Percentiles rank a stretch among this genome's conserved stretches.
These are phyloP conservation scores for Salvelinus fontinalis DNA, from an alignment of 2,113 vertebrate genomes.

Conservation along the genomic window DNA sequence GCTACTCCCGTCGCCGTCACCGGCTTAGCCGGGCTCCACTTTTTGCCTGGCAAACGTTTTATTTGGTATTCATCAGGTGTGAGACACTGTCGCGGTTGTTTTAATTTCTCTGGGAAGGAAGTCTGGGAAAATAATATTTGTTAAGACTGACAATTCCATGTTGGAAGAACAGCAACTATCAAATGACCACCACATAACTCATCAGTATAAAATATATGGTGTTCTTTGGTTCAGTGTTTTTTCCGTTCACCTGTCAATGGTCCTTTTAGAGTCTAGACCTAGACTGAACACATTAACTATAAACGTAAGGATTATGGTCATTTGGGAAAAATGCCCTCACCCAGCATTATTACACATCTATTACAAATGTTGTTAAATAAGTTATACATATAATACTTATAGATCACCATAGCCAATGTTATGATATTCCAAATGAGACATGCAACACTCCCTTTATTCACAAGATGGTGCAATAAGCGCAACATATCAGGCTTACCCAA, in stretches of 20 bases:
- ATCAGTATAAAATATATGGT: slow-evolving; percentile 31
- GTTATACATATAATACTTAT: not conserved
- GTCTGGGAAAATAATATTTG: slow-evolving; percentile 57
- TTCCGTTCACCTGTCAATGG: not conserved
- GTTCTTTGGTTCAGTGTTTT: not conserved
- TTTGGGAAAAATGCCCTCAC: slow-evolving; percentile 6
- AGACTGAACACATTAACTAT: not conserved
- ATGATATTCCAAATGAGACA: slow-evolving; percentile 6
- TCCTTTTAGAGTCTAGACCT: not conserved
- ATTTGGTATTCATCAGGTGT: slow-evolving; percentile 63
- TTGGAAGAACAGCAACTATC: slow-evolving; percentile 42
- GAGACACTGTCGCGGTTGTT: slow-evolving; percentile 55
- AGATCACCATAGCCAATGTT: not conserved
- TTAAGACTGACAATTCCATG: slow-evolving; percentile 50
- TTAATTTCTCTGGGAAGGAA: slow-evolving; percentile 44
- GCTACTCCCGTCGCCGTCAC: slow-evolving; percentile 30
- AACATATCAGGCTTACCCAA: slow-evolving; percentile 38
- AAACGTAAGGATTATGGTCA: slow-evolving; percentile 19
- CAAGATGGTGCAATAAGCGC: slow-evolving; percentile 75
- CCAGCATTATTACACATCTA: not conserved
- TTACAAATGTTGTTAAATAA: too few relatives aligned
- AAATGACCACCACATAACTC: slow-evolving; percentile 51
- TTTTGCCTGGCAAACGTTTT: slow-evolving; percentile 48
- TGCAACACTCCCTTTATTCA: slow-evolving; percentile 68
- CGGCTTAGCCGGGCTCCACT: slow-evolving; percentile 23